phyloP scores from a whole-genome alignment of 2,113 vertebrate genomes.

The Notiomystis cincta region DNA sequence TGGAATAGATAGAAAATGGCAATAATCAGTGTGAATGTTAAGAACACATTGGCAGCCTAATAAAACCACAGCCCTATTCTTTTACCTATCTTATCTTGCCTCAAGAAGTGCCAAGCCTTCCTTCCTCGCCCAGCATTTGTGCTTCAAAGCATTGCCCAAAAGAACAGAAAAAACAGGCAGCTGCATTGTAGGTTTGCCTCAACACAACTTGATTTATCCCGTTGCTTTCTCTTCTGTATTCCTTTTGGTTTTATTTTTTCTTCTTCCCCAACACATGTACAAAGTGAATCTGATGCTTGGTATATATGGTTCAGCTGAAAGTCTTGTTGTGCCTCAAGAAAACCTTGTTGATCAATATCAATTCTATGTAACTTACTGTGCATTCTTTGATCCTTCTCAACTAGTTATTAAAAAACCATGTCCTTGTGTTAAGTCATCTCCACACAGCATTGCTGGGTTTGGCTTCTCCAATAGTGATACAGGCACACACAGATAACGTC shows the following conservation, averaged over 20 bases:
- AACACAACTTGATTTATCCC: background rate
- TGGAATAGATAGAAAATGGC: background rate
- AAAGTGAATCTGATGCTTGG: background rate
- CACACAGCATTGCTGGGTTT: background rate
- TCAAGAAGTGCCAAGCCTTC: background rate
- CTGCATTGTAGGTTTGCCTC: background rate
- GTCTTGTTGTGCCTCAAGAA: slow-evolving; percentile 35
- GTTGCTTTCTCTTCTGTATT: background rate
- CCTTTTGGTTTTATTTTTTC: background rate
- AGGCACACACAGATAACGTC: background rate
- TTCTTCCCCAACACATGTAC: background rate
- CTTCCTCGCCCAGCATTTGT: background rate
- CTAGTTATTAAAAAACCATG: slow-evolving; percentile 42
- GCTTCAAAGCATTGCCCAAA: background rate
- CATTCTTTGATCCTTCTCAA: slow-evolving; percentile 31
- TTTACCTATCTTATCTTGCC: background rate
- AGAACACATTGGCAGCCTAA: background rate
- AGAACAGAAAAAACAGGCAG: background rate
- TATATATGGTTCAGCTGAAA: background rate
- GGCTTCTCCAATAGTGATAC: background rate
- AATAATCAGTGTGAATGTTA: background rate
- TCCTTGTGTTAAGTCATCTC: background rate
- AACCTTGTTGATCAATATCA: slow-evolving; percentile 54
- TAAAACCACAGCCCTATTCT: background rate
- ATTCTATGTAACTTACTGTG: slow-evolving; percentile 33